Conservation (phyloP, 2,888 invertebrate genomes). For the Perizoma flavofasciatum region DNA sequence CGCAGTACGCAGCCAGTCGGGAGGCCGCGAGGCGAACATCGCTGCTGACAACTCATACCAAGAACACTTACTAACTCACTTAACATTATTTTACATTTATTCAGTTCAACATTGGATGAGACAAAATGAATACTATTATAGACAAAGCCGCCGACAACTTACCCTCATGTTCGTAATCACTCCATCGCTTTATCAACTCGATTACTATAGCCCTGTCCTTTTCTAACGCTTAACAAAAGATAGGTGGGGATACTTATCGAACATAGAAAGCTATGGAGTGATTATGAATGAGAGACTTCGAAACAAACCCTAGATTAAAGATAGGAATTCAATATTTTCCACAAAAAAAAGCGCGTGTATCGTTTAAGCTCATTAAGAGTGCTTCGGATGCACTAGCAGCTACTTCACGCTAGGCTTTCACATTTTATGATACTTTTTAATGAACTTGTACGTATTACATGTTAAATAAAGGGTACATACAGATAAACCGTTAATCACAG, state of each 20-base stretch:
- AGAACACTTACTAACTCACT: conserved; percentile 54
- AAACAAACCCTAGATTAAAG: conserved; percentile 26
- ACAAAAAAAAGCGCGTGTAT: conserved; percentile 12
- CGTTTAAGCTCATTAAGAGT: conserved; percentile 11
- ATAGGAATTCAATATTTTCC: conserved; percentile 14
- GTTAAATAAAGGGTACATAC: no score
- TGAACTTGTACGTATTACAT: no score
- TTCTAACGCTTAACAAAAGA: no score
- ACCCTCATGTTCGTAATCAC: not conserved
- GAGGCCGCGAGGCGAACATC: conserved; percentile 1
- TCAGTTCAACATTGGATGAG: conserved; percentile 57
- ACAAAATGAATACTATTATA: conserved; percentile 48
- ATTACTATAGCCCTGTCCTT: no score
- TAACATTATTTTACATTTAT: conserved; percentile 55
- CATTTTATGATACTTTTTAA: not conserved
- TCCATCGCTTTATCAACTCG: no score
- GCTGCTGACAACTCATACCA: conserved; percentile 44
- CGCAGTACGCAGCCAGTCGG: not conserved
- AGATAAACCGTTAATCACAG: no score
- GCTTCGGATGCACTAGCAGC: conserved; percentile 4
- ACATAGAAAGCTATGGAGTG: no score
- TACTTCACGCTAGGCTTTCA: not conserved
- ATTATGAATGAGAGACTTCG: not conserved
- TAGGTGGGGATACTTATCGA: no score
- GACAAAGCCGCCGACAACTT: conserved; percentile 48